Base-by-base conservation (phyloP, 2,797 vertebrate species). In the Enteromius thamalakanensis region DNA sequence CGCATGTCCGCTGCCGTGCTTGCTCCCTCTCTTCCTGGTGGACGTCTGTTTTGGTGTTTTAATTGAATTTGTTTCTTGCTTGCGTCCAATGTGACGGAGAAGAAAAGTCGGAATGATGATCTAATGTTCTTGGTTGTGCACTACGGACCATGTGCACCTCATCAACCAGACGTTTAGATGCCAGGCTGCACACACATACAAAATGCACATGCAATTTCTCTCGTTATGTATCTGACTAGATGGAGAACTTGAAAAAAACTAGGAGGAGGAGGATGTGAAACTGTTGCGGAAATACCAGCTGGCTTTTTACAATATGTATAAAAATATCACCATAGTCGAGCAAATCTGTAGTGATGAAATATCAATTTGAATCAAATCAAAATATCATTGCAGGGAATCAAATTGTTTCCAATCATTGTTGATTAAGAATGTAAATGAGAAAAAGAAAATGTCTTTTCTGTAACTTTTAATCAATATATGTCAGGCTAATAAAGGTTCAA, bases 31-130 rank as follows among this genome's bases (percentile, higher is more conserved):
- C 70, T 69, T 80, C 72, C 68, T 78, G 76, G 79, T 45, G 79
- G 72, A 85, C 1, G 72, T 79, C 83, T 79, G 81, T 79, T 76
- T 64, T 72, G 76, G 49, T 58, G 47, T 70, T 81, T 65, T 87
- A 87, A 87, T 85, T 93, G 87, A 89, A 92, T 94, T 91, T 92
- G 84, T 82, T 88, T 88, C 85, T 88, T 85, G 83, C 86, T 92
- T 87, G 87, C 86, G 82, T 90, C 87, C 84, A 87, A 85, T 88
- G 87, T 89, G 78, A 87, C 72, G 80, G 80, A 89, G 87, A 64
- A 87, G 88, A 90, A 88, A 88, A 86, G 91, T 94, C 90, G 89
- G 92, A 93, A 91, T 90, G 90, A 90, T 92, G 92, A 93, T 93
- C 93, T 91, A 92, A 92, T 92, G 91, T 90, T 86, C 89, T 89